Evolutionary conservation across 2,888 invertebrate genomes (phyloP).

Genomic region (Antheraea assamensis): DNA sequence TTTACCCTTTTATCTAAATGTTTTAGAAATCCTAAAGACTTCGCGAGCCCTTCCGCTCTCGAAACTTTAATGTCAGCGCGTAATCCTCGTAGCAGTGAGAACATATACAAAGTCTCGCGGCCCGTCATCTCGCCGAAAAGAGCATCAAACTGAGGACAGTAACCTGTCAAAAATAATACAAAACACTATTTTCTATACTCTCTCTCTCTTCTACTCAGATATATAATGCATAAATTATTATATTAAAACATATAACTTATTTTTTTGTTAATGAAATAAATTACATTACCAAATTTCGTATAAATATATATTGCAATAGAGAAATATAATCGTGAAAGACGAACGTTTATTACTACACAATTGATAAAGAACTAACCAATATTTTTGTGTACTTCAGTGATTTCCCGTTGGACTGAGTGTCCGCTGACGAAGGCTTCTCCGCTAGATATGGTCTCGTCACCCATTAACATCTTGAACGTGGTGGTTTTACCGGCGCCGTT

Average conservation of each 20-base stretch:
- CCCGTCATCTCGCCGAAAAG: constrained; percentile 87
- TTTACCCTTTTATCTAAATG: constrained; percentile 59
- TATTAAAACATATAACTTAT: too few relatives aligned
- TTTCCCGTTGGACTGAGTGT: constrained; percentile 72
- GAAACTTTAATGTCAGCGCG: constrained; percentile 46
- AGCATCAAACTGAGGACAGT: constrained; percentile 90
- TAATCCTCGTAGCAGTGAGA: constrained; percentile 85
- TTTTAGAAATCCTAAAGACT: constrained; percentile 82
- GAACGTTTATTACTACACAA: not conserved
- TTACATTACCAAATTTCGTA: not conserved
- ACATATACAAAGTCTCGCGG: constrained; percentile 85
- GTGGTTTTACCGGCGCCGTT: constrained; percentile 95
- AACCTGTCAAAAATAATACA: constrained; percentile 65
- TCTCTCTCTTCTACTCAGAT: too few relatives aligned
- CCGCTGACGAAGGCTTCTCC: constrained; percentile 88
- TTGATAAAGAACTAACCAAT: constrained; percentile 69
- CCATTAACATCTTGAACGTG: constrained; percentile 95
- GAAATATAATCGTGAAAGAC: not conserved
- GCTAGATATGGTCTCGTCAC: constrained; percentile 87
- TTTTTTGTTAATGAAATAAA: too few relatives aligned
- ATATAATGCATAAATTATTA: too few relatives aligned
- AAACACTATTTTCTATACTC: too few relatives aligned
- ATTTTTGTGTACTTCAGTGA: constrained; percentile 82
- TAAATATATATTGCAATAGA: not conserved
- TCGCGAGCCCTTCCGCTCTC: constrained; percentile 70